Evolutionary conservation across 2,113 vertebrate species (phyloP).

Genomic region (Tachycineta bicolor): DNA sequence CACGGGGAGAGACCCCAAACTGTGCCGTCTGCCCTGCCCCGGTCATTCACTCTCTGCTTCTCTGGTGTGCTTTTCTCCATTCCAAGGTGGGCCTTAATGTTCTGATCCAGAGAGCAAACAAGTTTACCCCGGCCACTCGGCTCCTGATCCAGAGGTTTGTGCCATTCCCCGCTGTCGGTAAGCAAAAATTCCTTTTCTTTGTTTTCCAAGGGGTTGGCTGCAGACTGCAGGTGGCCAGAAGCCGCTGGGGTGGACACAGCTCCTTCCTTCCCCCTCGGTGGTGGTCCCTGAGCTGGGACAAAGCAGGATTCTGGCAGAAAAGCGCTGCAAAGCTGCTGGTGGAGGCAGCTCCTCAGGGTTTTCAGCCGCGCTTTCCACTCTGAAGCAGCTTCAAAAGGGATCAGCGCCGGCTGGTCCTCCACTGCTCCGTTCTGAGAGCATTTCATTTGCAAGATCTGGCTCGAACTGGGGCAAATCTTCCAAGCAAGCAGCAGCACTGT

Average conservation of each 20-base stretch:
- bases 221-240: background rate
- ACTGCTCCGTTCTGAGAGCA: fast-evolving
- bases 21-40: background rate
- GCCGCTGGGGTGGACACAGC: background rate
- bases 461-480: background rate
- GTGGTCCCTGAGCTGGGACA: background rate
- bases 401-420: fast-evolving
- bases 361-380: background rate
- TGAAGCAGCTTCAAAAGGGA: background rate
- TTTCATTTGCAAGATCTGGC: background rate
- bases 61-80: background rate
- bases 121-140: slow-evolving; percentile 85
- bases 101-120: slow-evolving; percentile 86
- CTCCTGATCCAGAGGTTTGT: slow-evolving; percentile 91
- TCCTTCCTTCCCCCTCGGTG: background rate
- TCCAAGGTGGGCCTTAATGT: slow-evolving; percentile 89
- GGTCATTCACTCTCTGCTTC: background rate
- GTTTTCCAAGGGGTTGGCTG: fast-evolving
- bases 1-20: fast-evolving
- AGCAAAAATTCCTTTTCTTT: background rate
- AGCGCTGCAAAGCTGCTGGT: background rate
- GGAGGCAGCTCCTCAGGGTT: background rate
- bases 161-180: slow-evolving; percentile 93
- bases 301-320: background rate
- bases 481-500: fast-evolving